These are phyloP conservation scores for Sebastes melanostomus DNA, from an alignment of 2,797 vertebrate genomes.

Conservation along the genomic window DNA sequence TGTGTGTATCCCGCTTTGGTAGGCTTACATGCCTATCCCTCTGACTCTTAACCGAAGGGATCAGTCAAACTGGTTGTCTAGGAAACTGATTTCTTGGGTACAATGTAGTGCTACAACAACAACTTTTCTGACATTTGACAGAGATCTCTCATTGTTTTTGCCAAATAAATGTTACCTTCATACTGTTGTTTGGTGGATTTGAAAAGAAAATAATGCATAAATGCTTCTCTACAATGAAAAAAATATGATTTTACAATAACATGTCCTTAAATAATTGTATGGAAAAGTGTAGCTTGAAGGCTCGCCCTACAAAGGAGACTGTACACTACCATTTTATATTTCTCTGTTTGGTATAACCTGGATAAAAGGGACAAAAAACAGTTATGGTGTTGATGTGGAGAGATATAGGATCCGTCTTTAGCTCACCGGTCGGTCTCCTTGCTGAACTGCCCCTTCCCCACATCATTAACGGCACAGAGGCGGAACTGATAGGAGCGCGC, in stretches of 20 bases:
- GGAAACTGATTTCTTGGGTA: slow-evolving; percentile 23
- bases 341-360: no score
- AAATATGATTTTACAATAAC: background rate
- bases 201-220: background rate
- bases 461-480: slow-evolving; percentile 93
- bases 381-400: background rate
- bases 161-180: background rate
- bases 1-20: background rate
- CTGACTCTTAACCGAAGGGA: slow-evolving; percentile 46
- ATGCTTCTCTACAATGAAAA: background rate
- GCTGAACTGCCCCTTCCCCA: slow-evolving; percentile 96
- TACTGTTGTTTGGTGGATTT: background rate
- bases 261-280: background rate
- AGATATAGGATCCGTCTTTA: background rate
- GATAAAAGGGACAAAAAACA: background rate
- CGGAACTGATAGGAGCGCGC: slow-evolving; percentile 97
- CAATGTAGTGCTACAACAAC: background rate
- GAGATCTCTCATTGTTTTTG: background rate
- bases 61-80: slow-evolving; percentile 43
- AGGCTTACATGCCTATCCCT: slow-evolving; percentile 23
- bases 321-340: background rate
- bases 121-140: background rate
- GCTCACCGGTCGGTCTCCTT: slow-evolving; percentile 94
- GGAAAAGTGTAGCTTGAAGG: background rate
- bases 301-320: background rate